Evolutionary conservation across 2,888 invertebrate genomes (phyloP).

Genomic region (Cecidostiba fungosa): DNA sequence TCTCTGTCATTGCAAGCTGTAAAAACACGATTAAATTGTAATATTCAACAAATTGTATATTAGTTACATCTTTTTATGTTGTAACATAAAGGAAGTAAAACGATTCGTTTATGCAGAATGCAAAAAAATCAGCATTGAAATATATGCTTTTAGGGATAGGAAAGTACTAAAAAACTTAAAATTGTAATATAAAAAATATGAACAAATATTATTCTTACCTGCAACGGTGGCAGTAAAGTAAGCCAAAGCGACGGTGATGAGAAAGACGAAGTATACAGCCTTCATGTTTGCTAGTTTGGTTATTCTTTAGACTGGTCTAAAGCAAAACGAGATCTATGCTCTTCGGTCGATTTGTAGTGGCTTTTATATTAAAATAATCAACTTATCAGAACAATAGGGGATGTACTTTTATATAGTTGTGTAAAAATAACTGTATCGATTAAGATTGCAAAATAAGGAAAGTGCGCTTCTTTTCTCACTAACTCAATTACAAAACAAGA

Average conservation of each 20-base stretch:
- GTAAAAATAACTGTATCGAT: not conserved
- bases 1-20: slow-evolving; percentile 39
- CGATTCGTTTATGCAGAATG: no score
- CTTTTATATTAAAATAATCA: not conserved
- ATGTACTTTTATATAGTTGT: not conserved
- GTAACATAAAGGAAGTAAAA: no score
- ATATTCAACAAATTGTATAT: no score
- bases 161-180: no score
- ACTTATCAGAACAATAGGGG: not conserved
- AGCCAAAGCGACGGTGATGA: not conserved
- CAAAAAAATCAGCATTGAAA: no score
- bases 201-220: not conserved
- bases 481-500: not conserved
- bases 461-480: not conserved
- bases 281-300: slow-evolving; percentile 9
- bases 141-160: no score
- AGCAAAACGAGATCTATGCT: not conserved
- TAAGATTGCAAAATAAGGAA: not conserved
- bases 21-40: not conserved
- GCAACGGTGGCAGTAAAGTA: not conserved
- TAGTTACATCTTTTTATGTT: no score
- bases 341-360: no score
- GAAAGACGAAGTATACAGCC: slow-evolving; percentile 25
- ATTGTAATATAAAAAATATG: no score
- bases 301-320: not conserved